Percentiles rank a stretch among this genome's conserved stretches.
phyloP scores from a whole-genome alignment of 2,797 vertebrate genomes.

The Nothura maculosa region DNA sequence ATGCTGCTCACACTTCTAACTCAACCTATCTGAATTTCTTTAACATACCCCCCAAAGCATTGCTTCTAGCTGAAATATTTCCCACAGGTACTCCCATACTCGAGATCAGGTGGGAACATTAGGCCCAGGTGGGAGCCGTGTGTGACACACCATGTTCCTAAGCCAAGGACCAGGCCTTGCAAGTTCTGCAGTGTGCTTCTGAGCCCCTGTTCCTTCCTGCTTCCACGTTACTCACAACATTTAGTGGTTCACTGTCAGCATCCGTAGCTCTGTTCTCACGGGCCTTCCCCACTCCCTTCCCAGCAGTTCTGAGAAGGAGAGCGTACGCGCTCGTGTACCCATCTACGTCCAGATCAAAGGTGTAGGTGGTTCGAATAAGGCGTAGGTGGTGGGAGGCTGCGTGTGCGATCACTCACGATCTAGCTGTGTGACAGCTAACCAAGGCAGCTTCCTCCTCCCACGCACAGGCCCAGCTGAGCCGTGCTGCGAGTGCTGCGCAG shows the following conservation, averaged over 20 bases:
- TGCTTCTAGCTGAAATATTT: neutral
- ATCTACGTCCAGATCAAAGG: slow-evolving; percentile 30
- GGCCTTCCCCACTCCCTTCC: slow-evolving; percentile 17
- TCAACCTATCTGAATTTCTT: neutral
- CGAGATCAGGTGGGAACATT: neutral
- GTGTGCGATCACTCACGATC: neutral
- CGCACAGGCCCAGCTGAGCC: slow-evolving; percentile 3
- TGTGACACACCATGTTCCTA: neutral
- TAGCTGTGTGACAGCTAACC: slow-evolving; percentile 44
- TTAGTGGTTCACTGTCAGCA: neutral
- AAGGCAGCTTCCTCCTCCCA: slow-evolving; percentile 69
- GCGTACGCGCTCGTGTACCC: neutral
- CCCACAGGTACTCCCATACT: neutral
- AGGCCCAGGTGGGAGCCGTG: neutral
- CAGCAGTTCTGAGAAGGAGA: neutral
- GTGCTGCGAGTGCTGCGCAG: neutral
- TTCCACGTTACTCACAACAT: fast-evolving
- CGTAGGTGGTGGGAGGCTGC: slow-evolving; percentile 61
- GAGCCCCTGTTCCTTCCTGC: slow-evolving; percentile 22
- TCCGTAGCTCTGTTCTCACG: neutral
- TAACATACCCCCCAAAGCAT: neutral
- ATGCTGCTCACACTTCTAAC: neutral
- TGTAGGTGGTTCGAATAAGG: neutral
- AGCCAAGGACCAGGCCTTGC: neutral
- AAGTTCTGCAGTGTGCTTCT: neutral